Evolutionary conservation across 2,797 vertebrate species (phyloP), one percentile per base, ranked within the genome.

Genomic region (Sebastiscus albofasciatus): DNA sequence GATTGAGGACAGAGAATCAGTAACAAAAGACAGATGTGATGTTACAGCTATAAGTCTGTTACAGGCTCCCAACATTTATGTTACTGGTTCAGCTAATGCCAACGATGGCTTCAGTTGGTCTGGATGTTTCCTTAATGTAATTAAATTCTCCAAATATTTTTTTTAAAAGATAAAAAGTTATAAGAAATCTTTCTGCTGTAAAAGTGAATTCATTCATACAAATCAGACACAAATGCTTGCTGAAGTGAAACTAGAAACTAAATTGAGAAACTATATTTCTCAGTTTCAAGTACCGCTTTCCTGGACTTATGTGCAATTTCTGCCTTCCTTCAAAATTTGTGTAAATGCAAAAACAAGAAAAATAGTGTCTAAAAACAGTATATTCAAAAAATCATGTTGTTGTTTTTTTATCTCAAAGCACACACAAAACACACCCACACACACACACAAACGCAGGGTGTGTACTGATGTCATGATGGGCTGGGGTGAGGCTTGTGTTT

Each of bases 401-500:
- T 27, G 16, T 8, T n/a, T 13, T 62, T 62, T 62, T 4, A 26
- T 36, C 3, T 3, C n/a, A 61, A 59, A 49, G 20, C 24, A 69
- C 27, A 60, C 6, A 67, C 20, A 46, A 22, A 36, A 29, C 34
- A 4, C 34, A 4, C 16, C 58, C 10, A 33, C 7, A 10, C 24
- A 24, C 22, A 24, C 42, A 59, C 3, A 59, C 24, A 69, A 5
- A 70, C 2, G 42, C 75, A 76, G 66, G 46, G 58, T 62, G 75
- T 80, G 27, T 42, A 61, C 79, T 54, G 58, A 66, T 66, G 71
- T 75, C 20, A 78, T 6, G 29, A 84, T 4, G 52, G 66, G 24
- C 56, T 49, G 33, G 72, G 72, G 39, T 60, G 81, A 66, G 65
- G 69, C 66, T 68, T 65, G 36, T 58, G 55, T 83, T 55, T 31